These are phyloP conservation scores for Pelobates fuscus DNA, from an alignment of 2,113 vertebrate species.

Conservation along the genomic window DNA sequence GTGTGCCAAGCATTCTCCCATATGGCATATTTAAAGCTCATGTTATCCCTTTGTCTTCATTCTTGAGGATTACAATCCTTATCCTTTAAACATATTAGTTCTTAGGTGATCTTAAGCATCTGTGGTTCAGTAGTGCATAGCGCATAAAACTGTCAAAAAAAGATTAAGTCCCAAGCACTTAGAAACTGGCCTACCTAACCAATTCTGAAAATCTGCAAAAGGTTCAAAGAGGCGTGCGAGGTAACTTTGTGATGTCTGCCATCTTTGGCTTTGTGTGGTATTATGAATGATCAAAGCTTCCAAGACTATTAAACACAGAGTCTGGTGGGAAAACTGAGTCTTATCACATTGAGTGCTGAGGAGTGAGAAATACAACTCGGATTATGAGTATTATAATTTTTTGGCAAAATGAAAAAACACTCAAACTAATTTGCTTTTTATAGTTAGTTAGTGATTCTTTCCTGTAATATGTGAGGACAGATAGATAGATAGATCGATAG, in stretches of 20 bases:
- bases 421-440: too few relatives aligned
- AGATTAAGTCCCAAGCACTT: constrained; percentile 39
- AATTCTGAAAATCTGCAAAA: constrained; percentile 16
- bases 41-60: constrained; percentile 42
- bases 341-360: too few relatives aligned
- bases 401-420: too few relatives aligned
- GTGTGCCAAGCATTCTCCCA: constrained; percentile 5
- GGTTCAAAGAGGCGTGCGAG: background rate
- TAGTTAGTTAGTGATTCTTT: too few relatives aligned
- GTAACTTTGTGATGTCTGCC: constrained; percentile 7
- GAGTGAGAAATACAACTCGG: too few relatives aligned
- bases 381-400: too few relatives aligned
- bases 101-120: constrained; percentile 36
- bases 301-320: background rate
- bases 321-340: too few relatives aligned
- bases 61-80: constrained; percentile 42
- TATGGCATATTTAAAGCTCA: constrained; percentile 23
- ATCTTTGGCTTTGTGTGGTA: constrained; percentile 8
- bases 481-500: too few relatives aligned
- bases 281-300: constrained; percentile 12
- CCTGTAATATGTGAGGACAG: too few relatives aligned
- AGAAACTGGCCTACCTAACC: constrained; percentile 30
- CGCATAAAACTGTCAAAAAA: constrained; percentile 36
- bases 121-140: constrained; percentile 31
- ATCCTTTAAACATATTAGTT: constrained; percentile 54